phyloP scores from a whole-genome alignment of 2,797 vertebrate species.

The Esox lucius region DNA sequence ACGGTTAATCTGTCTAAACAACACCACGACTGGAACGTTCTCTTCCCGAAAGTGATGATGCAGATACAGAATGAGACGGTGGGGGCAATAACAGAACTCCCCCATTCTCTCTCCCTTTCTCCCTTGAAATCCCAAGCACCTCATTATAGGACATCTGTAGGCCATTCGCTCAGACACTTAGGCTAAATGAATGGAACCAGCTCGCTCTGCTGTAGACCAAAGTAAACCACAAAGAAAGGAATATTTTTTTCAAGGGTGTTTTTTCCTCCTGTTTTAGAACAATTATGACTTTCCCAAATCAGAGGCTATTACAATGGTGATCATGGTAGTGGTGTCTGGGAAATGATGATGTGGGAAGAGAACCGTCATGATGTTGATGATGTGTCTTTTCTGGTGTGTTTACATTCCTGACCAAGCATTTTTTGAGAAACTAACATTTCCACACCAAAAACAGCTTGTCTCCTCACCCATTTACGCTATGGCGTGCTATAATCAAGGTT shows the following conservation, averaged over 20 bases:
- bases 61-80: neutral
- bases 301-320: conserved; percentile 1
- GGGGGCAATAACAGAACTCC: conserved; percentile 4
- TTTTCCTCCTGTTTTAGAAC: neutral
- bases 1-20: neutral
- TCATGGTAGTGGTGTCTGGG: neutral
- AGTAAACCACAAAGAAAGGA: conserved; percentile 18
- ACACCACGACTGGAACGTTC: neutral
- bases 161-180: conserved; percentile 14
- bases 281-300: neutral
- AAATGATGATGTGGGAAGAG: neutral
- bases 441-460: neutral
- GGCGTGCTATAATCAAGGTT: neutral
- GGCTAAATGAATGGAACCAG: conserved; percentile 23
- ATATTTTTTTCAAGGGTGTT: conserved; percentile 2
- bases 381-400: neutral
- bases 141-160: conserved; percentile 34
- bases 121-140: neutral
- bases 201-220: conserved; percentile 3
- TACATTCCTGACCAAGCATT: neutral
- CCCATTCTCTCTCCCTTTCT: neutral
- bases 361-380: neutral
- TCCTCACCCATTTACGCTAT: neutral
- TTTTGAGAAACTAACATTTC: neutral
- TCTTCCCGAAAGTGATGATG: neutral